Evolutionary conservation across 2,113 vertebrate species (phyloP).

Genomic region (Anarrhichthys ocellatus): DNA sequence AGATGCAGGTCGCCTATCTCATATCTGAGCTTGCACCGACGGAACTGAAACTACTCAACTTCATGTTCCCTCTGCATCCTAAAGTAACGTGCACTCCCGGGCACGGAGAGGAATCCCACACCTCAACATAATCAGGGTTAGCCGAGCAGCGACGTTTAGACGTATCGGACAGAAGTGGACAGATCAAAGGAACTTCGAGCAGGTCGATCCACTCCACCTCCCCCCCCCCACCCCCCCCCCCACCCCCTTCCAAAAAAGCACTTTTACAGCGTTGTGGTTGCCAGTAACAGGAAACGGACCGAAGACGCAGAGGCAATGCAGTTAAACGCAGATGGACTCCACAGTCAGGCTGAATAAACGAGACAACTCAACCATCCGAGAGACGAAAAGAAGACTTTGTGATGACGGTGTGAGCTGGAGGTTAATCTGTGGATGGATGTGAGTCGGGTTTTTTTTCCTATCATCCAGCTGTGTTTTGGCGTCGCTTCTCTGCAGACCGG

Average conservation of each 20-base stretch:
- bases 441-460: background rate
- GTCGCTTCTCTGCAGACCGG: constrained; percentile 63
- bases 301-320: constrained; percentile 69
- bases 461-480: constrained; percentile 31
- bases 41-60: constrained; percentile 71
- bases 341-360: constrained; percentile 44
- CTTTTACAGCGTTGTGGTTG: constrained; percentile 50
- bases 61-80: constrained; percentile 69
- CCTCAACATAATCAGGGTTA: constrained; percentile 14
- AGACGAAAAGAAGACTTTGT: background rate
- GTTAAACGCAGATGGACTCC: constrained; percentile 59
- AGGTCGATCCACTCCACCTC: constrained; percentile 36
- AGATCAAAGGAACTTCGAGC: constrained; percentile 37
- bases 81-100: constrained; percentile 53
- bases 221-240: too few species aligned
- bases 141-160: background rate
- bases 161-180: background rate
- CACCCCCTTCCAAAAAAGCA: constrained; percentile 24
- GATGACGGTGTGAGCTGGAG: constrained; percentile 1
- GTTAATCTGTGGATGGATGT: constrained; percentile 5
- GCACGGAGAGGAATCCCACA: constrained; percentile 33
- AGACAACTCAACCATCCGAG: constrained; percentile 34
- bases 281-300: constrained; percentile 37
- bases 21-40: constrained; percentile 53
- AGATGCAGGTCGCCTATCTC: constrained; percentile 58